Evolutionary conservation across 2,113 vertebrate genomes (phyloP), one percentile per base, ranked within the genome.

Genomic region (Numenius arquata): DNA sequence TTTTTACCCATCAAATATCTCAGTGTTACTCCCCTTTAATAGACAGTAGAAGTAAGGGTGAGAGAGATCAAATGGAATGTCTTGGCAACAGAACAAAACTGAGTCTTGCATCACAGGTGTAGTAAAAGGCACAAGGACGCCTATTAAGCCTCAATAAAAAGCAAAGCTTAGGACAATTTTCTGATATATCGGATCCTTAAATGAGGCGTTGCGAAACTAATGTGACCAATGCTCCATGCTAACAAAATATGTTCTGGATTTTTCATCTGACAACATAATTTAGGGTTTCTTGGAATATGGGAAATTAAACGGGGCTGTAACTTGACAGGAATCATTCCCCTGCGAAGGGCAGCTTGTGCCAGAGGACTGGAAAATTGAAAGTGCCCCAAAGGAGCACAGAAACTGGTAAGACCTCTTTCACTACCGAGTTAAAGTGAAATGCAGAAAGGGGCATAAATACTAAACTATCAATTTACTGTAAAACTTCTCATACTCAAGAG

Each of bases 151-250:
- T 76, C 73, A 84, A 74, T 68, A 29, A 89, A 95, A 78, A 87
- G 22, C 34, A 85, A 72, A 89, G 70, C 80, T 76, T 87, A 87
- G 70, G 73, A 94, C 77, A 89, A 88, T 96, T 94, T 94, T 89
- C 92, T 81, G 83, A 89, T 68, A 72, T 80, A 85, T n/a, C 79
- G 66, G 43, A 86, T 87, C 22, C 40, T 96, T 68, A 80, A 93
- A 94, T 83, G 88, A 90, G 67, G 79, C 27, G 0, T 81, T 75
- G 73, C 9, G 0, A 93, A 86, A 81, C 88, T 88, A 84, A 92
- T 93, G 82, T 47, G 55, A 59, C 55, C 76, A 78, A 30, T 73
- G 80, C 79, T 95, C 79, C 66, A 18, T 72, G 52, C 53, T 79
- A 89, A 92, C 38, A 76, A 92, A 93, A 79, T 73, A 65, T 30